phyloP scores from a whole-genome alignment of 2,113 vertebrate species.

The Xyrauchen texanus region DNA sequence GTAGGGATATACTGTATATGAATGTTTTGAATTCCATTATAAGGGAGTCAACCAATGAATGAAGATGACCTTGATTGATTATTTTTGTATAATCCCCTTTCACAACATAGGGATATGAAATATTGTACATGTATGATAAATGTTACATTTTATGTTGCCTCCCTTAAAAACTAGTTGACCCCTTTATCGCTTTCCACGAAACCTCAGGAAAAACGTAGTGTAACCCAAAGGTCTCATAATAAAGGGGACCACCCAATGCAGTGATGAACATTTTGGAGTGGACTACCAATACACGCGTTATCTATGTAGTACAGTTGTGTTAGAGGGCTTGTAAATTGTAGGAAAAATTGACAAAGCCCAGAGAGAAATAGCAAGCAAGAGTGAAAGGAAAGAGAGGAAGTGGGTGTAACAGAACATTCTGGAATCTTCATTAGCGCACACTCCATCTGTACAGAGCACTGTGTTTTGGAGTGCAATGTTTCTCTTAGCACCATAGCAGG shows the following conservation, averaged over 20 bases:
- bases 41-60: background rate
- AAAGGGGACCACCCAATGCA: background rate
- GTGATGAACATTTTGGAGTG: conserved; percentile 10
- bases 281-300: conserved; percentile 19
- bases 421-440: conserved; percentile 64
- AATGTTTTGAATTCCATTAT: background rate
- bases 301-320: conserved; percentile 34
- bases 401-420: conserved; percentile 59
- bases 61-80: conserved; percentile 1
- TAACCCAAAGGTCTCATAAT: conserved; percentile 13
- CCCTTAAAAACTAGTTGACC: background rate
- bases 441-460: conserved; percentile 41
- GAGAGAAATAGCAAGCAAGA: conserved; percentile 14
- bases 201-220: background rate
- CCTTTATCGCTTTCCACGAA: background rate
- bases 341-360: conserved; percentile 52
- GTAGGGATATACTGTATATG: too few species aligned
- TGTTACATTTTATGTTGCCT: background rate
- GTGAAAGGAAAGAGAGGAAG: conserved; percentile 59
- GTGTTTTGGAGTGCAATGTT: conserved; percentile 12
- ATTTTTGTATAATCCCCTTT: background rate
- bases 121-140: conserved; percentile 6
- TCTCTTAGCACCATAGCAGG: conserved; percentile 17
- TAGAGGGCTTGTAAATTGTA: conserved; percentile 48
- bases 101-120: conserved; percentile 6